Evolutionary conservation across 2,888 invertebrate genomes (phyloP).

Genomic region (Amiota mariae): DNA sequence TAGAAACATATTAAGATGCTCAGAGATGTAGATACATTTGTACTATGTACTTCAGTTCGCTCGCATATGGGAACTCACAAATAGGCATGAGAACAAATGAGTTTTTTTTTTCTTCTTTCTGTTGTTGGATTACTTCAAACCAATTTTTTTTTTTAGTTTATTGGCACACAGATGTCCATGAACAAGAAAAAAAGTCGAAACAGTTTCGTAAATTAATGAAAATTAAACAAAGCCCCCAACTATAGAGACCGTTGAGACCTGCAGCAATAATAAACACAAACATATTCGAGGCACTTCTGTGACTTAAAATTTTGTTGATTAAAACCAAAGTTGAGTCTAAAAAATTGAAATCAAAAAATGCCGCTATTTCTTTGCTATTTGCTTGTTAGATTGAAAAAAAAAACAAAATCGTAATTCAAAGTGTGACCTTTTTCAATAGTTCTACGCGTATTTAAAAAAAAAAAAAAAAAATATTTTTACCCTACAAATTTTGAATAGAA

Average conservation of each 20-base stretch:
- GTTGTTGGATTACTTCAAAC: neutral
- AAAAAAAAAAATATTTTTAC: neutral
- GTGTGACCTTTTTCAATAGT: conserved; percentile 29
- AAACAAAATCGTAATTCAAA: neutral
- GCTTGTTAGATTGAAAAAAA: neutral
- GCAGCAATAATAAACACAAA: neutral
- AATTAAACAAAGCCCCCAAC: conserved; percentile 40
- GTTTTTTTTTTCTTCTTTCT: neutral
- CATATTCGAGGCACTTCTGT: neutral
- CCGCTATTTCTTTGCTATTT: conserved; percentile 36
- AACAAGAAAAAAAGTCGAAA: conserved; percentile 41
- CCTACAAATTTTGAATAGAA: neutral
- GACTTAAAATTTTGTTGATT: too few species aligned
- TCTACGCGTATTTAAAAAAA: conserved; percentile 2
- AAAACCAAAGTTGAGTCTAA: neutral
- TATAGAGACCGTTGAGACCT: neutral
- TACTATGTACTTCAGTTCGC: too few species aligned
- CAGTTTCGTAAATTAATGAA: conserved; percentile 61
- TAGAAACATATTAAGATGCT: neutral
- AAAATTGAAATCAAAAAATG: conserved; percentile 45
- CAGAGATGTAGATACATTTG: too few species aligned
- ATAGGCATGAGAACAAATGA: conserved; percentile 24
- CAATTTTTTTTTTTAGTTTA: conserved; percentile 23
- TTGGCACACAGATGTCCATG: conserved; percentile 51
- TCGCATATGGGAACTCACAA: conserved; percentile 11